A percentile compares a stretch with the other conserved stretches of the same genome.
phyloP scores from a whole-genome alignment of 2,113 vertebrate species.

The Sclerurus mexicanus region DNA sequence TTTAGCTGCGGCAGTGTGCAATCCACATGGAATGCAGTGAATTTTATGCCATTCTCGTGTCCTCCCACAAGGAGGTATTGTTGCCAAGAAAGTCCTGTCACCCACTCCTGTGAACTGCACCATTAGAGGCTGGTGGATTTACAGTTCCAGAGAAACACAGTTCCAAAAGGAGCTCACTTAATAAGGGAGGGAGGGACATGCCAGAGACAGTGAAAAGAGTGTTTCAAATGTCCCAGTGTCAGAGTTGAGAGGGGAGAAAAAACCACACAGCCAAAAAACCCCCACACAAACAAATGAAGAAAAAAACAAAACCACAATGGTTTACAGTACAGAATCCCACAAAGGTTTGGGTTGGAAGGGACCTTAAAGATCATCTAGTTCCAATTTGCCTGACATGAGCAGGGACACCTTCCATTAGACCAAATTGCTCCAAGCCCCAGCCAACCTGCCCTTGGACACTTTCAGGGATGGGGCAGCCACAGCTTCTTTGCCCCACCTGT shows the following conservation, averaged over 20 bases:
- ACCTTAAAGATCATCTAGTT: neutral
- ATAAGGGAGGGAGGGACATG: neutral
- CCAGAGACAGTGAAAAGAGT: neutral
- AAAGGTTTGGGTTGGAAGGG: too few species aligned
- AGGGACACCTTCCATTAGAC: neutral
- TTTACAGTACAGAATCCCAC: neutral
- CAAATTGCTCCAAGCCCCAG: neutral
- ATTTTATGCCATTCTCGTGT: neutral
- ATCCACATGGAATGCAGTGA: neutral
- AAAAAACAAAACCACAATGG: neutral
- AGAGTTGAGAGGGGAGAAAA: neutral
- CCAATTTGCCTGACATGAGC: neutral
- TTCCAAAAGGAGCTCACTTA: neutral
- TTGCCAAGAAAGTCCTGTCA: neutral
- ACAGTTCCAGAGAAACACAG: neutral
- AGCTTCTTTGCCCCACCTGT: neutral
- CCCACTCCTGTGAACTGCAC: neutral
- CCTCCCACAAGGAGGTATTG: neutral
- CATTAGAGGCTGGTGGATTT: neutral
- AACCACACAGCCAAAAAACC: neutral
- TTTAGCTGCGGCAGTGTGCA: neutral
- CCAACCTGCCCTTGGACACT: neutral
- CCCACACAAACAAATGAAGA: neutral
- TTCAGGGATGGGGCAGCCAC: neutral
- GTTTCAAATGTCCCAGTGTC: neutral